phyloP scores from a whole-genome alignment of 2,888 invertebrate species.

The Cybosia mesomella region DNA sequence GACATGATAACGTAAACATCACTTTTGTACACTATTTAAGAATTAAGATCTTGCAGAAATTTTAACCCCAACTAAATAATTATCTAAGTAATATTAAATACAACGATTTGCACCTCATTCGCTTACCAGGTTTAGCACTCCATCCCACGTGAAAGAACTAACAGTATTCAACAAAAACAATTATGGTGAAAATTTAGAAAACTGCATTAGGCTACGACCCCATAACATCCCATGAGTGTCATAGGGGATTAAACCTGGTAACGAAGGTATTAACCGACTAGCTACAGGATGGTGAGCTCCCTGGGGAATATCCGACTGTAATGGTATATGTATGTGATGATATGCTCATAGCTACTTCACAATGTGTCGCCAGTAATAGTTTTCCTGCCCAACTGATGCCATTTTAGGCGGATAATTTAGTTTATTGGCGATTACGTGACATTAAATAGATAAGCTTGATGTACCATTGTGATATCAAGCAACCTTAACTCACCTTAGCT shows the following conservation, averaged over 20 bases:
- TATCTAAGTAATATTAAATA: background rate
- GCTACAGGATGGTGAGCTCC: background rate
- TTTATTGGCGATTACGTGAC: background rate
- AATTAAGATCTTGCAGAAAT: too few relatives aligned
- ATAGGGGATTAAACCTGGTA: slow-evolving; percentile 2
- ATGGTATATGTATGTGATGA: background rate
- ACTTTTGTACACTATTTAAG: too few relatives aligned
- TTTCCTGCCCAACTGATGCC: background rate
- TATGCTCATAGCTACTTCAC: background rate
- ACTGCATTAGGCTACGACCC: slow-evolving; percentile 15
- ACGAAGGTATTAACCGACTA: slow-evolving; percentile 12
- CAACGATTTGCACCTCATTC: background rate
- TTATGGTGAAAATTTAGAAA: slow-evolving; percentile 15
- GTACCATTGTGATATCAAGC: too few relatives aligned
- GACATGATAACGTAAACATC: too few relatives aligned
- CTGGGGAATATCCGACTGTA: background rate
- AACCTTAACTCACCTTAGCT: too few relatives aligned
- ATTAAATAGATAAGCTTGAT: background rate
- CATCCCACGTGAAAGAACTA: background rate
- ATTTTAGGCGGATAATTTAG: background rate
- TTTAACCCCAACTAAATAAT: too few relatives aligned
- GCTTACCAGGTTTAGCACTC: background rate
- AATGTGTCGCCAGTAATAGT: background rate
- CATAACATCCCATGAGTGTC: slow-evolving; percentile 16
- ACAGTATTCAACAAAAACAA: slow-evolving; percentile 7